Base-by-base conservation (phyloP, 2,888 invertebrate species). In the Empis livida region DNA sequence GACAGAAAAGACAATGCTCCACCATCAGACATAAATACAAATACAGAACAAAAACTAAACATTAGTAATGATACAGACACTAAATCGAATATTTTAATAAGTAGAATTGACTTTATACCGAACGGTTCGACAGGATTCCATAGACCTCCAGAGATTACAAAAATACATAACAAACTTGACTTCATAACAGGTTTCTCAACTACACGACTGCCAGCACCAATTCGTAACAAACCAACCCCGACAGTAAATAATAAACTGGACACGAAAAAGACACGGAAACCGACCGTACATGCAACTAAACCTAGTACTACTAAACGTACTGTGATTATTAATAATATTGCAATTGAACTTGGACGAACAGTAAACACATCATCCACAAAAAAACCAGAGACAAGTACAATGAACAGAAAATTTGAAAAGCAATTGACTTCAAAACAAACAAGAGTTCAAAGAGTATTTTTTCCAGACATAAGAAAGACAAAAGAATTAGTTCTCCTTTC, bases 111-210 rank as follows among this genome's bases (percentile, higher is more conserved):
- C 41, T 55, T 66, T 14, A 56, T 52, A 43, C 54, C 60, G 1
- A 61, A 63, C 38, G 54, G 59, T 5, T 55, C 56, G 2, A 57
- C 51, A 8, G 62, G 61, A 8, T 57, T 62, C 27, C 62, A 61
- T 8, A 54, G 59, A 41, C 59, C 61, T 2, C 43, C 48, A 6
- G 61, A 60, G 32, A 48, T 52, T 10, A 59, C 58, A n/a, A 68
- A 65, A 50, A 72, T 78, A 42, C 75, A 74, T 55, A 78, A 78
- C 62, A 79, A 79, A 73, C 70, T 79, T 46, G 78, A 78, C 70
- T 70, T 78, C 1, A 59, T 58, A 51, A 60, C 59, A 5, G 65
- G 71, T 65, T 44, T 64, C 60, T 56, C 67, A 59, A 47, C 64
- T 60, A 54, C 65, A 61, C 46, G 64, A 65, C 50, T 68, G 64